Evolutionary conservation across 2,113 vertebrate genomes (phyloP).

Genomic region (Oenanthe oenanthe): DNA sequence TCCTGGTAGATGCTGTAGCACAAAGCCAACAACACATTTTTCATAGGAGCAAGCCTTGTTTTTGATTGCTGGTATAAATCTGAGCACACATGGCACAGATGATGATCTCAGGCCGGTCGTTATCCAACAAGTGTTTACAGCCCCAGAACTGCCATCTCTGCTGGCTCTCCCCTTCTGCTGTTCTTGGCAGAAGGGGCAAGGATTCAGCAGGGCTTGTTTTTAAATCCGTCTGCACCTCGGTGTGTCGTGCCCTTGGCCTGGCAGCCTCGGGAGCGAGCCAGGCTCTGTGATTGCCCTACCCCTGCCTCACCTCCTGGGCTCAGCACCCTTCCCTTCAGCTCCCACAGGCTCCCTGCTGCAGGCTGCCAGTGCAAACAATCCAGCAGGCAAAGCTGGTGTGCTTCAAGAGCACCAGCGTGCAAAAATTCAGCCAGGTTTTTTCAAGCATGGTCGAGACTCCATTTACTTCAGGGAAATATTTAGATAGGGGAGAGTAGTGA

Average conservation of each 20-base stretch:
- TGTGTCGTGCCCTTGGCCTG: background rate
- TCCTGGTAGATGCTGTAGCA: background rate
- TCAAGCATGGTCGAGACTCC: background rate
- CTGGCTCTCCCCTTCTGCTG: background rate
- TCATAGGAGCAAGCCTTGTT: background rate
- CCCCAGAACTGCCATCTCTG: background rate
- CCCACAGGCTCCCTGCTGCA: background rate
- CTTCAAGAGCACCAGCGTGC: background rate
- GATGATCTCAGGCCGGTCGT: background rate
- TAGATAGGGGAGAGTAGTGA: background rate
- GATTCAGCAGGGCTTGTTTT: background rate
- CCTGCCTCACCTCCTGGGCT: background rate
- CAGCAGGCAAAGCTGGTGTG: background rate
- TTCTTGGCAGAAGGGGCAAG: slow-evolving; percentile 2
- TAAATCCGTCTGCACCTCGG: background rate
- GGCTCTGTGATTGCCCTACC: background rate
- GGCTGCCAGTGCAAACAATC: background rate
- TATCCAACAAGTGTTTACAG: background rate
- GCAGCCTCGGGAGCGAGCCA: background rate
- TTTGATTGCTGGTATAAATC: background rate
- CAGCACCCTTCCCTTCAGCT: background rate
- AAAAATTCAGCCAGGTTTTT: background rate
- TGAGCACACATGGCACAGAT: background rate
- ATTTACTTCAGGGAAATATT: slow-evolving; percentile 21
- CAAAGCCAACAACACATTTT: background rate